A percentile compares a stretch with the other conserved stretches of the same genome.
Conservation (phyloP, 2,888 invertebrate species). For the Synergus umbraculus region DNA sequence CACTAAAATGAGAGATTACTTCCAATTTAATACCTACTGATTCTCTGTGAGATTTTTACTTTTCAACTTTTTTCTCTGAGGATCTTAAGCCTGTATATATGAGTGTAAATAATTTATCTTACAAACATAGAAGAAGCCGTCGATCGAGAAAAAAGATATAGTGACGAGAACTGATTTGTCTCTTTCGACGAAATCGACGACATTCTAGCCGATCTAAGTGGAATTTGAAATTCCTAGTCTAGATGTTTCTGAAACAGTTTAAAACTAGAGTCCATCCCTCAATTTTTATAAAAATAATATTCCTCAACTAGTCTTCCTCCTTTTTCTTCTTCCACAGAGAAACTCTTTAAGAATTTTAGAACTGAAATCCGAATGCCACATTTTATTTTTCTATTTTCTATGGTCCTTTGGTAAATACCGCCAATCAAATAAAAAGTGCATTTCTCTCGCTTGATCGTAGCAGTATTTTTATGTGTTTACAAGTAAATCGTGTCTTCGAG, state of each 20-base stretch:
- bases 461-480: not conserved
- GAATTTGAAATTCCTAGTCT: not conserved
- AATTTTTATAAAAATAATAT: not conserved
- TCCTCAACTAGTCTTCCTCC: slow-evolving; percentile 4
- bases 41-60: not conserved
- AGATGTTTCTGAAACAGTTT: not conserved
- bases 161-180: not conserved
- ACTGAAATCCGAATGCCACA: not conserved
- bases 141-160: not conserved
- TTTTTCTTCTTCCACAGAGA: not conserved
- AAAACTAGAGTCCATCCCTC: not conserved
- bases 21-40: not conserved
- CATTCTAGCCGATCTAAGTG: not conserved
- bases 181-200: not conserved
- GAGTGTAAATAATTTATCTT: not conserved
- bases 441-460: not conserved
- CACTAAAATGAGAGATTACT: not conserved
- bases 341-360: not conserved
- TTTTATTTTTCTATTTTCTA: not conserved
- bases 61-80: not conserved
- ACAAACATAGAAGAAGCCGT: not conserved
- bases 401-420: not conserved
- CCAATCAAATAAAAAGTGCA: not conserved
- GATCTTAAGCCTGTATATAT: not conserved
- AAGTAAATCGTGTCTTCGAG: not conserved